Percentiles rank a stretch among this genome's conserved stretches.
Conservation (phyloP, 1,140 invertebrate species). For the Anthonomus grandis region DNA sequence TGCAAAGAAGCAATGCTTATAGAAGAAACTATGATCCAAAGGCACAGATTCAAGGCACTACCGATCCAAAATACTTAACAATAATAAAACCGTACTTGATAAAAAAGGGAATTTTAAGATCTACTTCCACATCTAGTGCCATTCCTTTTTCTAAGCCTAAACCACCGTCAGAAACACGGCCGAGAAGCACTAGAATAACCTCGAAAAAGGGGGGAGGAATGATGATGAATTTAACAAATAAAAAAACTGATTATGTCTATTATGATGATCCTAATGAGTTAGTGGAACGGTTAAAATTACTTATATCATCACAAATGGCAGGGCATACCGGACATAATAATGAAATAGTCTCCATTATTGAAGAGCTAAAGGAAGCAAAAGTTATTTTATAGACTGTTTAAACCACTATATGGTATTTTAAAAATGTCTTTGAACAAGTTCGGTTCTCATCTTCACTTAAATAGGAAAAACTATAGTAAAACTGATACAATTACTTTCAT, state of each 20-base stretch:
- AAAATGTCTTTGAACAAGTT: slow-evolving; percentile 37
- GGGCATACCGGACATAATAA: slow-evolving; percentile 44
- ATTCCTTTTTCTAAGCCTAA: no score
- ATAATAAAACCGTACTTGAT: slow-evolving; percentile 28
- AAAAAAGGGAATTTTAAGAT: slow-evolving; percentile 2
- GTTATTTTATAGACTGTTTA: slow-evolving; percentile 8
- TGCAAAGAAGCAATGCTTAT: slow-evolving; percentile 32
- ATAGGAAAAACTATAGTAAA: not conserved
- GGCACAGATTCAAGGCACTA: slow-evolving; percentile 26
- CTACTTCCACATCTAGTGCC: no score
- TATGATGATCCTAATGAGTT: slow-evolving; percentile 49
- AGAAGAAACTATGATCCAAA: slow-evolving; percentile 26
- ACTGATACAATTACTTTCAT: no score
- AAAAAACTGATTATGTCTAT: slow-evolving; percentile 40
- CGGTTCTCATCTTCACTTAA: slow-evolving; percentile 1
- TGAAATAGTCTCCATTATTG: slow-evolving; percentile 48
- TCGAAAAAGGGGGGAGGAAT: not conserved
- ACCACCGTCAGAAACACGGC: not conserved
- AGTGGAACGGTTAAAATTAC: slow-evolving; percentile 40
- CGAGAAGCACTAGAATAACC: not conserved
- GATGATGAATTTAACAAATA: slow-evolving; percentile 2
- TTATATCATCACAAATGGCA: slow-evolving; percentile 41
- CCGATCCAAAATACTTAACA: slow-evolving; percentile 20
- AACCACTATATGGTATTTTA: slow-evolving; percentile 7
- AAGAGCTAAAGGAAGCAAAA: slow-evolving; percentile 35